Evolutionary conservation across 2,113 vertebrate genomes (phyloP).

Genomic region (Psammodynastes pulverulentus): DNA sequence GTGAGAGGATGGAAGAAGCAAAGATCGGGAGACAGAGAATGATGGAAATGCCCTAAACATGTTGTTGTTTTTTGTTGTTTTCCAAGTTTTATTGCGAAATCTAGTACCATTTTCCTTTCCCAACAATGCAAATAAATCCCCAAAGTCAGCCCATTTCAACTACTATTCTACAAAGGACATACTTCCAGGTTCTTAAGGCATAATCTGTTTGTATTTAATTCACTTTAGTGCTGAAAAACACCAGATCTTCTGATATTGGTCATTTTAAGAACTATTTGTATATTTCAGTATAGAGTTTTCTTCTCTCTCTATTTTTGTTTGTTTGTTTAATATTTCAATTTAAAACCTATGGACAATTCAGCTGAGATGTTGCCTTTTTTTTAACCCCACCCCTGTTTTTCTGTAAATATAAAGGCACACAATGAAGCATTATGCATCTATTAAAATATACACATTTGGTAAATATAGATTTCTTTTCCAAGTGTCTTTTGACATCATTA

Average conservation of each 20-base stretch:
- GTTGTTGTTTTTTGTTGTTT: not conserved
- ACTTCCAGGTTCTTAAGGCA: slow-evolving; percentile 53
- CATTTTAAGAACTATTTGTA: slow-evolving; percentile 43
- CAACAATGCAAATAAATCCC: slow-evolving; percentile 49
- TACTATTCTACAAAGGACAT: slow-evolving; percentile 46
- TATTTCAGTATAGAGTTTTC: slow-evolving; percentile 17
- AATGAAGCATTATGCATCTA: slow-evolving; percentile 81
- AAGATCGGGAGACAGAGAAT: not conserved
- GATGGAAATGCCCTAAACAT: not conserved
- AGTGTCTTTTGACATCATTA: slow-evolving; percentile 60
- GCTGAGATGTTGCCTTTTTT: slow-evolving; percentile 53
- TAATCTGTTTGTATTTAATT: slow-evolving; percentile 44
- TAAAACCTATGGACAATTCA: slow-evolving; percentile 57
- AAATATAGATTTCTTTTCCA: slow-evolving; percentile 71
- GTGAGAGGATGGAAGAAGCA: not conserved
- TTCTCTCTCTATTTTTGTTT: not conserved
- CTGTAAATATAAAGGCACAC: slow-evolving; percentile 73
- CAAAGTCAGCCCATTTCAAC: slow-evolving; percentile 42
- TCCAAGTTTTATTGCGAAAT: slow-evolving; percentile 62
- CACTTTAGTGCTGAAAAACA: slow-evolving; percentile 47
- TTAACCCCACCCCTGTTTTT: slow-evolving; percentile 45
- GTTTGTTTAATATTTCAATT: slow-evolving; percentile 42
- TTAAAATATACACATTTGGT: slow-evolving; percentile 85
- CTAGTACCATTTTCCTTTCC: not conserved
- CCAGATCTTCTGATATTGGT: slow-evolving; percentile 33